phyloP scores from a whole-genome alignment of 2,888 invertebrate genomes.

The Encarsia formosa region DNA sequence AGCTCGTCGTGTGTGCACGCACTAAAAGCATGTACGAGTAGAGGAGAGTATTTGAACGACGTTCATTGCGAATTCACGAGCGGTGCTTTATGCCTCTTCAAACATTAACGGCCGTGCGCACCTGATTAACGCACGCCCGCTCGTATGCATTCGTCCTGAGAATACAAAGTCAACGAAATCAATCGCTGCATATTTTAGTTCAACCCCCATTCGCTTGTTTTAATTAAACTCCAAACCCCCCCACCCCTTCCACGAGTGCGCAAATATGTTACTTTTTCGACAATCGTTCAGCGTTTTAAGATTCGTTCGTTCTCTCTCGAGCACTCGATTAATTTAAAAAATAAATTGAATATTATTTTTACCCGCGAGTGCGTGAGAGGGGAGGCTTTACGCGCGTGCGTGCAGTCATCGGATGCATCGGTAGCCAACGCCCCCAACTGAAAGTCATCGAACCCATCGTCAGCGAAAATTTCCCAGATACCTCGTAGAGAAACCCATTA shows the following conservation, averaged over 20 bases:
- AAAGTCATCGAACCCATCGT: conserved; percentile 14
- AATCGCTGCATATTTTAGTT: conserved; percentile 12
- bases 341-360: no score
- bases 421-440: neutral
- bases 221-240: no score
- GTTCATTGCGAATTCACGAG: conserved; percentile 23
- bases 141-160: conserved; percentile 2
- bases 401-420: no score
- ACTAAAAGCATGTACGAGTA: conserved; percentile 12
- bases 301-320: no score
- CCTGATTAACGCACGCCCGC: neutral
- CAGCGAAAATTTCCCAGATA: conserved; percentile 5
- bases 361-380: no score
- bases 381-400: no score
- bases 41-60: conserved; percentile 14
- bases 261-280: no score
- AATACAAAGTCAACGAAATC: conserved; percentile 18
- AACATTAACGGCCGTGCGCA: conserved; percentile 21
- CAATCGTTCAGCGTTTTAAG: no score
- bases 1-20: neutral
- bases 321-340: no score
- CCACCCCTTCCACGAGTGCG: no score
- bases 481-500: no score
- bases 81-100: conserved; percentile 21
- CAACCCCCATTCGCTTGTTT: no score